Conservation (phyloP, 2,113 vertebrate genomes). For the Entelurus aequoreus region DNA sequence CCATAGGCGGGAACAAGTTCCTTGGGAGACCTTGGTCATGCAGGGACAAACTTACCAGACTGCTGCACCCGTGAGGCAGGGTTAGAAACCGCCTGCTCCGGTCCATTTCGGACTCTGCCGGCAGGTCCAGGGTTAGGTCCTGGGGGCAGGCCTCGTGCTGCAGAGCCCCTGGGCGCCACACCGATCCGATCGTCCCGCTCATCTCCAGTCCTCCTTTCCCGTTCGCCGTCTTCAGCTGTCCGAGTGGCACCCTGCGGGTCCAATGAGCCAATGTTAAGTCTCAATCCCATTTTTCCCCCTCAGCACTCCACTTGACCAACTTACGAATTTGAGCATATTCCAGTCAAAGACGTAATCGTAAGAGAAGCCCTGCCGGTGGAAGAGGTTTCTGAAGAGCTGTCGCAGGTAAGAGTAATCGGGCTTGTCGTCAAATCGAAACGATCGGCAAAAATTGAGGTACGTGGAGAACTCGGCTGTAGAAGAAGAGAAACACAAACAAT, state of each 20-base stretch:
- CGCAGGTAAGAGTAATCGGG: conserved; percentile 95
- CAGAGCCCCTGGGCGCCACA: conserved; percentile 79
- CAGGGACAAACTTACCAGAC: conserved; percentile 76
- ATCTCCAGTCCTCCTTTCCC: conserved; percentile 80
- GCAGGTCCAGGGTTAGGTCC: conserved; percentile 79
- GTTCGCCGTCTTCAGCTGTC: conserved; percentile 87
- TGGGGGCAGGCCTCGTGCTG: conserved; percentile 66
- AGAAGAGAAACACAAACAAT: background rate
- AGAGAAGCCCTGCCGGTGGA: conserved; percentile 95
- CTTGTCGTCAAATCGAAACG: conserved; percentile 96
- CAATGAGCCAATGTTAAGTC: background rate
- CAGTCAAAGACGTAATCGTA: conserved; percentile 97
- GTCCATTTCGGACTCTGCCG: conserved; percentile 86
- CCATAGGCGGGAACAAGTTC: background rate
- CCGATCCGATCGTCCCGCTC: conserved; percentile 89
- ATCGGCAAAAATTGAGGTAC: conserved; percentile 97
- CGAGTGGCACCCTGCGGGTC: conserved; percentile 82
- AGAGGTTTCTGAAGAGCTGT: conserved; percentile 96
- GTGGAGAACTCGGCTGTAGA: conserved; percentile 89
- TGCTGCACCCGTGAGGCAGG: conserved; percentile 89
- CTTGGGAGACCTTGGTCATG: background rate
- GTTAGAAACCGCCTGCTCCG: conserved; percentile 87
- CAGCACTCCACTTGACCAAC: conserved; percentile 44
- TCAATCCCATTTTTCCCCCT: background rate
- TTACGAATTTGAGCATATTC: conserved; percentile 99